Conservation (phyloP, 2,113 vertebrate species). For the Zosterops lateralis region DNA sequence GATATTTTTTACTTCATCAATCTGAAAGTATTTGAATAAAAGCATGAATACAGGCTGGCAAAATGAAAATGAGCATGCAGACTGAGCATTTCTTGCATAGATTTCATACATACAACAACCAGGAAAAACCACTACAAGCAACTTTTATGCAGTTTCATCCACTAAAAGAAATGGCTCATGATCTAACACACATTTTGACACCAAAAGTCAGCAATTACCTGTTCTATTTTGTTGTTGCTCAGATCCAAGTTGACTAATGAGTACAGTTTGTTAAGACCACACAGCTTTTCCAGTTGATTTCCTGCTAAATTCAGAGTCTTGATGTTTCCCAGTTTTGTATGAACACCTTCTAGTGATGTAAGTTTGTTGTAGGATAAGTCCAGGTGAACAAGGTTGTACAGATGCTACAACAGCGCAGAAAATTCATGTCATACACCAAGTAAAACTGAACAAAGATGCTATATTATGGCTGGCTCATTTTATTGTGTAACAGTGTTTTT, state of each 20-base stretch:
- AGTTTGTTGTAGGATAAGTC: conserved; percentile 94
- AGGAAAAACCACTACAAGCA: background rate
- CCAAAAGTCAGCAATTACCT: conserved; percentile 70
- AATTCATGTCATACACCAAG: background rate
- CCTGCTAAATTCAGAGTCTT: conserved; percentile 93
- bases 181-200: background rate
- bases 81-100: background rate
- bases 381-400: conserved; percentile 94
- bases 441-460: background rate
- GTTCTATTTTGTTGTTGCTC: conserved; percentile 86
- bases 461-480: background rate
- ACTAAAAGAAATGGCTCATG: background rate
- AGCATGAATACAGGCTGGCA: background rate
- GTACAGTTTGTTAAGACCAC: conserved; percentile 91
- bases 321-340: conserved; percentile 94
- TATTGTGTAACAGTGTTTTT: background rate
- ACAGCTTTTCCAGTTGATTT: conserved; percentile 89
- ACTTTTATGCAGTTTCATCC: background rate
- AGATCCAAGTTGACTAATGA: conserved; percentile 94
- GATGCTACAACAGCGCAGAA: conserved; percentile 77
- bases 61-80: background rate
- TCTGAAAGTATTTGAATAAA: conserved; percentile 68
- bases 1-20: conserved; percentile 89
- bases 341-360: conserved; percentile 83
- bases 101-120: background rate